These are phyloP conservation scores for Notospermus geniculatus DNA, from an alignment of 1,140 invertebrate species.

Conservation along the genomic window DNA sequence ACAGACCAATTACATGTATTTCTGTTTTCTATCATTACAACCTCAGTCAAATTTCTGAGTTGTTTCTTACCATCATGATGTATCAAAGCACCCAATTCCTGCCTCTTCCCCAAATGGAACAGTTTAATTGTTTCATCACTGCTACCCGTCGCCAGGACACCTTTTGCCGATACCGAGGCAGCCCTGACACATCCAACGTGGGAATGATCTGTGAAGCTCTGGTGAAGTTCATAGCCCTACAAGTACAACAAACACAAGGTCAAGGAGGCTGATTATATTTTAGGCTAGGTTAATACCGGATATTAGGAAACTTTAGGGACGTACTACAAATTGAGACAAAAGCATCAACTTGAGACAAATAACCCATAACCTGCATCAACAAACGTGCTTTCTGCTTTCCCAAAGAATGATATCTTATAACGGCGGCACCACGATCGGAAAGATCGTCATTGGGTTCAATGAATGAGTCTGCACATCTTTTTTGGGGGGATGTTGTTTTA, in stretches of 20 bases:
- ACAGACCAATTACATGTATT: too few species aligned
- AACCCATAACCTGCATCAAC: too few species aligned
- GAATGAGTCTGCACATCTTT: too few species aligned
- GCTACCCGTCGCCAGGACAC: slow-evolving; percentile 78
- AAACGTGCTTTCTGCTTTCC: too few species aligned
- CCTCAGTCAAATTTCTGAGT: too few species aligned
- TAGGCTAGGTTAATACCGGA: too few species aligned
- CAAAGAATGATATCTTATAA: too few species aligned
- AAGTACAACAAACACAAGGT: slow-evolving; percentile 14
- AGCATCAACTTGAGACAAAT: background rate
- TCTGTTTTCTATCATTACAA: too few species aligned
- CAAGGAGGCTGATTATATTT: background rate
- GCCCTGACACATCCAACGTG: slow-evolving; percentile 77
- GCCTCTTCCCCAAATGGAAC: slow-evolving; percentile 75
- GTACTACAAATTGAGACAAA: too few species aligned
- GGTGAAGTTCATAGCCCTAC: slow-evolving; percentile 46
- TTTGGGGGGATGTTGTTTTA: too few species aligned
- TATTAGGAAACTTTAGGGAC: slow-evolving; percentile 1
- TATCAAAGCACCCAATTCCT: slow-evolving; percentile 74
- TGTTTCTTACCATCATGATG: slow-evolving; percentile 77
- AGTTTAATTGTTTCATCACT: slow-evolving; percentile 86
- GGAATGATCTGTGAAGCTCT: slow-evolving; percentile 82
- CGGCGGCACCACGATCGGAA: too few species aligned
- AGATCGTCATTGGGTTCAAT: too few species aligned
- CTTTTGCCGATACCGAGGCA: slow-evolving; percentile 66